Conservation (phyloP, 1,140 invertebrate species). For the Drosophila suzukii region DNA sequence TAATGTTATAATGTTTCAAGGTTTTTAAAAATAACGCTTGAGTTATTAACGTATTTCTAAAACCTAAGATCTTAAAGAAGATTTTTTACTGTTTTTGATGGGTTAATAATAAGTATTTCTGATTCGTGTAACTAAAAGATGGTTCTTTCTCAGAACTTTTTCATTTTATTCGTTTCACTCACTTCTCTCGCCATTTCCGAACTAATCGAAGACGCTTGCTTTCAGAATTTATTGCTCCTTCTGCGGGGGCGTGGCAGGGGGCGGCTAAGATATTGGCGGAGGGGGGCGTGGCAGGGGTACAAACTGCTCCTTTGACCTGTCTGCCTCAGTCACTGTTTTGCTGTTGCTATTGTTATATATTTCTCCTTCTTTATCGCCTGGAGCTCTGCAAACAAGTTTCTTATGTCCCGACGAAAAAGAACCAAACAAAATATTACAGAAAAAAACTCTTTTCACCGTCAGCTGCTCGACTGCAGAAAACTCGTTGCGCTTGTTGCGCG, state of each 20-base stretch:
- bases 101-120: background rate
- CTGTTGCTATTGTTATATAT: constrained; percentile 63
- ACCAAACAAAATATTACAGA: constrained; percentile 37
- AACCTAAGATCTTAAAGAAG: too few relatives aligned
- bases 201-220: constrained; percentile 73
- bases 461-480: constrained; percentile 72
- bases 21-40: too few relatives aligned
- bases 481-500: constrained; percentile 72
- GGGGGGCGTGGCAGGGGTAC: constrained; percentile 4
- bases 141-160: constrained; percentile 1
- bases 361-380: constrained; percentile 59
- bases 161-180: constrained; percentile 17
- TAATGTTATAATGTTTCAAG: too few relatives aligned
- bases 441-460: constrained; percentile 43
- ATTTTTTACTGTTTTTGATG: background rate
- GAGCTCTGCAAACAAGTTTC: constrained; percentile 74
- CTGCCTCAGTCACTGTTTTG: constrained; percentile 42
- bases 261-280: background rate
- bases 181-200: constrained; percentile 43
- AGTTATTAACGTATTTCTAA: too few relatives aligned
- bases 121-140: too few relatives aligned
- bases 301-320: constrained; percentile 75
- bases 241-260: constrained; percentile 1
- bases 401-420: constrained; percentile 56
- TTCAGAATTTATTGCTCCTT: constrained; percentile 68